Evolutionary conservation across 2,113 vertebrate genomes (phyloP), one percentile per base, ranked within the genome.

Genomic region (Prietella phreatophila): DNA sequence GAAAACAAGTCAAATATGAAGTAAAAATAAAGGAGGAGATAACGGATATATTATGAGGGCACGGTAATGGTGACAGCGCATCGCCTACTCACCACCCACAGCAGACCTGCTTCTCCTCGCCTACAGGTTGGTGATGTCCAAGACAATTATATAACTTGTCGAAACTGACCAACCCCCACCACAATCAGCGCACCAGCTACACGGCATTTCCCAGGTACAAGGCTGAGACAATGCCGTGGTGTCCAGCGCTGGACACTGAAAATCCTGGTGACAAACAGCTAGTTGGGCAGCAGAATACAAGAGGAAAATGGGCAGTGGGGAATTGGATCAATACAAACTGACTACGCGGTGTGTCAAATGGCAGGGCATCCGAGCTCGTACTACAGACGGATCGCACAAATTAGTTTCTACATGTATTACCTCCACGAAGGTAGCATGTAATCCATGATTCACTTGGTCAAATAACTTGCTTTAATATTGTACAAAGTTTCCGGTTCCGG

Each of bases 111-210:
- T 76, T 85, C 69, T 80, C 7, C 69, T 60, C 71, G 86, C 86
- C 84, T 85, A 79, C 50, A 81, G 55, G 85, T 56, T 67, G 50
- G 47, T 76, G 33, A 73, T 58, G 76, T 82, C 60, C 86, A 87
- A 47, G 78, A 83, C 86, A 85, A 83, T 90, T 87, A 90, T n/a
- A 50, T 71, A 87, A 87, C 61, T 60, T 82, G 27, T 67, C 39
- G 69, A 83, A 76, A 82, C 39, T 85, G 82, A 85, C 78, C 42
- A 63, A 69, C 60, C 65, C 22, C 33, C 36, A 30, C 30, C 15
- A n/a, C 14, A 63, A 53, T 42, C 17, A 58, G 75, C 47, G 30
- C 61, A 91, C 39, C 39, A 11, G 63, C 71, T 89, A 76, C 84
- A 78, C 50, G 63, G 42, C 83, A 65, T 86, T 69, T 58, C 73